These are phyloP conservation scores for Sycophila texana DNA, from an alignment of 2,888 invertebrate genomes.

Conservation along the genomic window DNA sequence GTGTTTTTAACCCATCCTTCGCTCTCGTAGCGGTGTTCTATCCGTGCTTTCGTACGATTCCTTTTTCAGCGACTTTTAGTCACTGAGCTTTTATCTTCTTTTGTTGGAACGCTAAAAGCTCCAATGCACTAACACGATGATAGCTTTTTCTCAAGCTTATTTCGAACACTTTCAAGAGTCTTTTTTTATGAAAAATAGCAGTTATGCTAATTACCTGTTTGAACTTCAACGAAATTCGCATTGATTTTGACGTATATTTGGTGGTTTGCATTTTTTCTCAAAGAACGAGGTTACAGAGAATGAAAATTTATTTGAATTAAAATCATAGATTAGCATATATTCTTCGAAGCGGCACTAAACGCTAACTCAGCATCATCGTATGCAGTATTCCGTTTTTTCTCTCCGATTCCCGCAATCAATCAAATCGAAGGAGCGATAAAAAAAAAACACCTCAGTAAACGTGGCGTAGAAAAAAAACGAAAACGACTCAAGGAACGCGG, in stretches of 20 bases:
- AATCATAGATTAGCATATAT: background rate
- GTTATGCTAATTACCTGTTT: conserved; percentile 27
- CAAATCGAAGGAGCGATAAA: conserved; percentile 3
- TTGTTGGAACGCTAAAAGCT: conserved; percentile 41
- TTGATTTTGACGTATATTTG: background rate
- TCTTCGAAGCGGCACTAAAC: background rate
- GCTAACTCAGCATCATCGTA: background rate
- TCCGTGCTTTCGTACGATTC: conserved; percentile 22
- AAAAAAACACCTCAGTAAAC: background rate
- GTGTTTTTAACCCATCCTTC: conserved; percentile 29
- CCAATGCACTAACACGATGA: background rate
- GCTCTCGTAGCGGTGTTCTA: background rate
- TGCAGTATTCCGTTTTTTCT: no score
- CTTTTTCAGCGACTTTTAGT: conserved; percentile 40
- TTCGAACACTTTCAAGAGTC: conserved; percentile 13
- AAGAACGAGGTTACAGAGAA: background rate
- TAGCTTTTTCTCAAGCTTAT: conserved; percentile 42
- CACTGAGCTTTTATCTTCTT: conserved; percentile 34
- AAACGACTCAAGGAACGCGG: no score
- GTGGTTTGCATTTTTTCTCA: background rate
- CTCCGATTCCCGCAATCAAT: no score
- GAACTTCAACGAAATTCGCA: conserved; percentile 6
- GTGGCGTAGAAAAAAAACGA: background rate
- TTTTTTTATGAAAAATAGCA: conserved; percentile 11
- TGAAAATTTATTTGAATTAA: background rate